Percentiles rank a stretch among this genome's conserved stretches.
These are phyloP conservation scores for Phalacrocorax brasilianus DNA, from an alignment of 2,113 vertebrate genomes.

Conservation along the genomic window DNA sequence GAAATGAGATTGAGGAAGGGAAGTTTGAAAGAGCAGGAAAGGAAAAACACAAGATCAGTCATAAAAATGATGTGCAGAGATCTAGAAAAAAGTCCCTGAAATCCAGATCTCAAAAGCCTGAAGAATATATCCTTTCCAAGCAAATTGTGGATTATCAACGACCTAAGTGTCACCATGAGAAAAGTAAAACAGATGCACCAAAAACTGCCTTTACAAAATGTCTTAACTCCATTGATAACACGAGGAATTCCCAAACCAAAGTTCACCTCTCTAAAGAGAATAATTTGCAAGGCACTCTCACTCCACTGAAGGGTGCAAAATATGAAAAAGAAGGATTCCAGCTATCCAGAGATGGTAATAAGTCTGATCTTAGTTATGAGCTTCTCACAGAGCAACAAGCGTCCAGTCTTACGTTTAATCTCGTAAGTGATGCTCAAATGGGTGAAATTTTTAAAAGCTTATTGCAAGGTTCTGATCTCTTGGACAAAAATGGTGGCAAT, in stretches of 20 bases:
- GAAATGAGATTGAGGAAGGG: slow-evolving; percentile 55
- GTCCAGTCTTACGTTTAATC: slow-evolving; percentile 91
- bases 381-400: slow-evolving; percentile 93
- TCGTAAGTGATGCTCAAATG: slow-evolving; percentile 96
- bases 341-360: slow-evolving; percentile 70
- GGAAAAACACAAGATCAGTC: slow-evolving; percentile 14
- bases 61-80: slow-evolving; percentile 40
- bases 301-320: slow-evolving; percentile 18
- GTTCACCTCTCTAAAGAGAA: slow-evolving; percentile 34
- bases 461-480: slow-evolving; percentile 89
- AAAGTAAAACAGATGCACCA: slow-evolving; percentile 23
- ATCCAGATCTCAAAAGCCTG: slow-evolving; percentile 59
- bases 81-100: slow-evolving; percentile 49
- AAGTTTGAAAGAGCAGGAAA: slow-evolving; percentile 43
- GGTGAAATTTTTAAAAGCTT: slow-evolving; percentile 97
- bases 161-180: slow-evolving; percentile 31
- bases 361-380: slow-evolving; percentile 82
- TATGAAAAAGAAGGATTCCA: slow-evolving; percentile 49
- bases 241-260: slow-evolving; percentile 54
- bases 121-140: slow-evolving; percentile 39
- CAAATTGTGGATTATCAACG: slow-evolving; percentile 26
- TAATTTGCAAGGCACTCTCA: neutral
- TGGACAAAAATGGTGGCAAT: slow-evolving; percentile 74
- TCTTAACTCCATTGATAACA: slow-evolving; percentile 61
- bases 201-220: slow-evolving; percentile 52